Evolutionary conservation across 37 sponge, comb jelly and placozoan species (phyloP).

Genomic region (Cladorhizidae sp.): DNA sequence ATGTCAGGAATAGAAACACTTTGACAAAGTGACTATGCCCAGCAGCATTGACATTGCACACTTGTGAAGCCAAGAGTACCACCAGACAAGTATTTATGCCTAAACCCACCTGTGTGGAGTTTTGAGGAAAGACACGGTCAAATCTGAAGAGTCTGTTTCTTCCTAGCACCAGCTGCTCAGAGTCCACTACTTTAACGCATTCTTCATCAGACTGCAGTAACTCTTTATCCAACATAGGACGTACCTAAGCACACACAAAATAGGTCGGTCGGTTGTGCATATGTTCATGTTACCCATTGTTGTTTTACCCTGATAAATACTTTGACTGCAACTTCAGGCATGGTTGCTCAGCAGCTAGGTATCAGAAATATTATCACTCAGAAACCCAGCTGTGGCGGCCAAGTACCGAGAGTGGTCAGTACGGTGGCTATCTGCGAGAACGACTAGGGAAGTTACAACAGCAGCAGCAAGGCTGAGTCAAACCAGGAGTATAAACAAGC

Average conservation of each 20-base stretch:
- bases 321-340: conserved; percentile 59
- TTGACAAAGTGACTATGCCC: no score
- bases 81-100: no score
- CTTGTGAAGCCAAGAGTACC: no score
- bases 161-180: conserved; percentile 78
- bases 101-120: conserved; percentile 50
- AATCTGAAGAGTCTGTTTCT: conserved; percentile 71
- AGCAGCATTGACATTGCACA: no score
- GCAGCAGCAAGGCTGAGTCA: no score
- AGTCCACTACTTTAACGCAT: conserved; percentile 44
- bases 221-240: conserved; percentile 60
- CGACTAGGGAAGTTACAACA: no score
- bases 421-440: no score
- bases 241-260: conserved; percentile 2
- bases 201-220: conserved; percentile 31
- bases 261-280: background rate
- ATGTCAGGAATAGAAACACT: no score
- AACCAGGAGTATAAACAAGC: no score
- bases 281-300: background rate
- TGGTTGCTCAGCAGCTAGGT: background rate
- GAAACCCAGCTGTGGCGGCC: no score
- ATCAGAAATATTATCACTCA: background rate
- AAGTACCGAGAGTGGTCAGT: no score
- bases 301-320: conserved; percentile 55
- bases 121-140: conserved; percentile 68